A percentile compares a stretch with the other conserved stretches of the same genome.
Conservation (phyloP, 37 sponge, comb jelly and placozoan species). For the Dysidea cf. avara region DNA sequence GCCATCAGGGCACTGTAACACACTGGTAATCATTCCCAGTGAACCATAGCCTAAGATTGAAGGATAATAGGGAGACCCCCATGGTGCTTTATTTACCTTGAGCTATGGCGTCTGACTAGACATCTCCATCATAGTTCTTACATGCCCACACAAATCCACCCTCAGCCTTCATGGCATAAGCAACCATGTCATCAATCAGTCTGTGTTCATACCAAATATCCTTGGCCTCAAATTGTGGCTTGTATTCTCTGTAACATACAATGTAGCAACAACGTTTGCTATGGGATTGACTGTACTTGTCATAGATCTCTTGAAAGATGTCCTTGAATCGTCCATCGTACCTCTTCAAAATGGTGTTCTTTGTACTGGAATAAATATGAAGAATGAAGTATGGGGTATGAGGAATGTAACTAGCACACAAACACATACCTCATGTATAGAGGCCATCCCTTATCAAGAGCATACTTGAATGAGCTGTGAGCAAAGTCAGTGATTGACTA, state of each 20-base stretch:
- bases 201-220: slow-evolving; percentile 96
- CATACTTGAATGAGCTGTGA: slow-evolving; percentile 87
- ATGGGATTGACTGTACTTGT: slow-evolving; percentile 34
- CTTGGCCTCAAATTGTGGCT: slow-evolving; percentile 74
- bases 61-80: not conserved
- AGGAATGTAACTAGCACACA: not conserved
- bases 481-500: slow-evolving; percentile 92
- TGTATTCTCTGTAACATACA: slow-evolving; percentile 66
- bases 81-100: slow-evolving; percentile 60
- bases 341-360: slow-evolving; percentile 94
- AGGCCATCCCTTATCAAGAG: slow-evolving; percentile 86
- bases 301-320: slow-evolving; percentile 91
- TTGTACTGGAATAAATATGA: slow-evolving; percentile 55
- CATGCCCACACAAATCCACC: slow-evolving; percentile 98
- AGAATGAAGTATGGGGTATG: no score
- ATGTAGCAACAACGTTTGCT: not conserved
- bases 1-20: slow-evolving; percentile 92
- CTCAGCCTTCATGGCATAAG: slow-evolving; percentile 88
- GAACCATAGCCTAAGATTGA: slow-evolving; percentile 73
- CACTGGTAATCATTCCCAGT: slow-evolving; percentile 98
- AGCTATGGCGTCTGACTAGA: slow-evolving; percentile 90
- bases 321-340: slow-evolving; percentile 97
- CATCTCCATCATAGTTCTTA: slow-evolving; percentile 98
- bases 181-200: slow-evolving; percentile 98
- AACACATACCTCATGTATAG: slow-evolving; percentile 86